These are phyloP conservation scores for Phalacrocorax brasilianus DNA, from an alignment of 2,113 vertebrate species.

Conservation along the genomic window DNA sequence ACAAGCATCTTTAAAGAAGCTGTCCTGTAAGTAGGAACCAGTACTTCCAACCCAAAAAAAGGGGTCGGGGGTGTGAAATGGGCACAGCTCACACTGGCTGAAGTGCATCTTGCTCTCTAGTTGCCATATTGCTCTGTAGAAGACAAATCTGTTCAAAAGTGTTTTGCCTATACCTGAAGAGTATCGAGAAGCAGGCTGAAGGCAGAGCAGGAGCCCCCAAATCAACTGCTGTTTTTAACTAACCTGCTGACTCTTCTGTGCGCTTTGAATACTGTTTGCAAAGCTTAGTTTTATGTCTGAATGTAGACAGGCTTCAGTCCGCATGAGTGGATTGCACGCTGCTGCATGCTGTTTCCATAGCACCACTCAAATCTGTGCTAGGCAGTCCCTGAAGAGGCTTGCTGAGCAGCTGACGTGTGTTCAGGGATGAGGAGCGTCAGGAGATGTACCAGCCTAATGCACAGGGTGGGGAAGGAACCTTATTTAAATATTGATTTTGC, in stretches of 20 bases:
- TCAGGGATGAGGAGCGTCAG: neutral
- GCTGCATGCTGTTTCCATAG: conserved; percentile 12
- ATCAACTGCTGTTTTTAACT: neutral
- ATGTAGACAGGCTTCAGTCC: neutral
- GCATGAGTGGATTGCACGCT: rapidly evolving
- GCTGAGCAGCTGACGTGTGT: neutral
- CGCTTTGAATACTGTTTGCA: neutral
- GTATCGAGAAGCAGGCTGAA: neutral
- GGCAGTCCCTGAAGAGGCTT: neutral
- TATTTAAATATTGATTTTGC: neutral
- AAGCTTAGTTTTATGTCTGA: neutral
- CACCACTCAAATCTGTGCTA: neutral
- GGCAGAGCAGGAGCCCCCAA: neutral
- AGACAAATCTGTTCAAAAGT: neutral
- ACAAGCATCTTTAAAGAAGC: neutral
- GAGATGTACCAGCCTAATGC: neutral
- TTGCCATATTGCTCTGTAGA: neutral
- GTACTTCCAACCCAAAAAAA: neutral
- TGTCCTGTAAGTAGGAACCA: neutral
- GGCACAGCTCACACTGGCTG: neutral
- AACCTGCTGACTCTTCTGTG: neutral
- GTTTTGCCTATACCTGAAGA: neutral
- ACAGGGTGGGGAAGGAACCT: neutral
- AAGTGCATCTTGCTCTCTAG: neutral
- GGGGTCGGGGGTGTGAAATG: rapidly evolving